Conservation (phyloP, 2,888 invertebrate species). For the Altica lythri region DNA sequence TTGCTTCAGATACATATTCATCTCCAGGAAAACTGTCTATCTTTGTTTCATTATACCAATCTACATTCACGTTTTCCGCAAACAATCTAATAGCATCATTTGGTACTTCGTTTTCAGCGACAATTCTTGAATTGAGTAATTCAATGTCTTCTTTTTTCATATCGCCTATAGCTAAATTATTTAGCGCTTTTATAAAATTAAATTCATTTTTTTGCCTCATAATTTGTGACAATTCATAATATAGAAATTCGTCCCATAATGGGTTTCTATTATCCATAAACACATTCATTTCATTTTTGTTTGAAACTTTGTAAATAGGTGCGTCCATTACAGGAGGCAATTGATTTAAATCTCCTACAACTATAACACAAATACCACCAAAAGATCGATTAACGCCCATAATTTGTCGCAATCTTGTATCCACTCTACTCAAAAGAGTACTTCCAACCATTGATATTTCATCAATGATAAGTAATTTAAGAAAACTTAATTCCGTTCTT, state of each 20-base stretch:
- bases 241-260: conserved; percentile 12
- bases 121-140: background rate
- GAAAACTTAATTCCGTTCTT: conserved; percentile 4
- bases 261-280: background rate
- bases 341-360: no score
- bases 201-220: conserved; percentile 18
- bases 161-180: no score
- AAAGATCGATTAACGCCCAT: conserved; percentile 2
- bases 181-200: conserved; percentile 10
- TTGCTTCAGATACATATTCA: background rate
- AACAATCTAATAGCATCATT: background rate
- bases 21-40: background rate
- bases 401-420: conserved; percentile 16
- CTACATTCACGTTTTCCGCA: background rate
- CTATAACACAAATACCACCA: conserved; percentile 8
- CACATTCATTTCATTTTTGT: background rate
- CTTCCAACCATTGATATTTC: conserved; percentile 22
- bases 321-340: background rate
- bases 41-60: background rate
- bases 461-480: conserved; percentile 23
- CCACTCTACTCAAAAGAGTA: conserved; percentile 7
- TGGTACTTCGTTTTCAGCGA: background rate
- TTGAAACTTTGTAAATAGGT: background rate
- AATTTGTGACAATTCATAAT: conserved; percentile 19
- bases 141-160: background rate